Evolutionary conservation across 2,113 vertebrate genomes (phyloP).

Genomic region (Eulemur rufifrons): DNA sequence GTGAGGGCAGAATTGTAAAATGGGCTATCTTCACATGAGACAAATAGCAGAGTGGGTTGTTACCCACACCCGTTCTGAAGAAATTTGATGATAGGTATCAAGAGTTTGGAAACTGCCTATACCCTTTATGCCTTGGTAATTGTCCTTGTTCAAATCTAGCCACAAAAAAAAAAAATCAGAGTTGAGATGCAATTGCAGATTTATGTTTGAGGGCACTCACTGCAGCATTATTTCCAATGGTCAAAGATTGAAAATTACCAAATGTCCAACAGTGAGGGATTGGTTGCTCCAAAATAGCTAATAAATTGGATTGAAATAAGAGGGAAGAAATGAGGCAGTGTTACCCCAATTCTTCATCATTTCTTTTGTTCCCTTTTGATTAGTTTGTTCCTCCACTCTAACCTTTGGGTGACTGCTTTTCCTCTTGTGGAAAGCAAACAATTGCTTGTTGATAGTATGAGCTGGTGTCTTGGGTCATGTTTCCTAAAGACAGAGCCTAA

Average conservation of each 20-base stretch:
- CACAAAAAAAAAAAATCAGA: not conserved
- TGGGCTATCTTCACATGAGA: not conserved
- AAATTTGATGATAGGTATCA: not conserved
- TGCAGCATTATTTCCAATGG: not conserved
- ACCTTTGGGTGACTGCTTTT: not conserved
- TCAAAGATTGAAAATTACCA: not conserved
- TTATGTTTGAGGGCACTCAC: not conserved
- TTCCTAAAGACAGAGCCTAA: not conserved
- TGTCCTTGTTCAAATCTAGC: not conserved
- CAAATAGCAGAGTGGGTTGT: not conserved
- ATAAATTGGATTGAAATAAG: not conserved
- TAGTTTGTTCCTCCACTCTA: not conserved
- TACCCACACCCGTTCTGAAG: not conserved
- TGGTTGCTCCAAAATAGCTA: not conserved
- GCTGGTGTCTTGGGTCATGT: not conserved
- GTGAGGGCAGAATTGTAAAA: not conserved
- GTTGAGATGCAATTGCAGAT: not conserved
- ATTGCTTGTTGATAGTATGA: not conserved
- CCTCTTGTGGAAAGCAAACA: not conserved
- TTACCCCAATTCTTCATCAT: not conserved
- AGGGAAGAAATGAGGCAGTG: not conserved
- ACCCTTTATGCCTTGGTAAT: not conserved
- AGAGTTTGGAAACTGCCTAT: not conserved
- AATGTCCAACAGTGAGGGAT: not conserved
- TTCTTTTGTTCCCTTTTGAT: not conserved